Base-by-base conservation (phyloP, 1,140 invertebrate genomes). In the Drosophila rhopaloa region DNA sequence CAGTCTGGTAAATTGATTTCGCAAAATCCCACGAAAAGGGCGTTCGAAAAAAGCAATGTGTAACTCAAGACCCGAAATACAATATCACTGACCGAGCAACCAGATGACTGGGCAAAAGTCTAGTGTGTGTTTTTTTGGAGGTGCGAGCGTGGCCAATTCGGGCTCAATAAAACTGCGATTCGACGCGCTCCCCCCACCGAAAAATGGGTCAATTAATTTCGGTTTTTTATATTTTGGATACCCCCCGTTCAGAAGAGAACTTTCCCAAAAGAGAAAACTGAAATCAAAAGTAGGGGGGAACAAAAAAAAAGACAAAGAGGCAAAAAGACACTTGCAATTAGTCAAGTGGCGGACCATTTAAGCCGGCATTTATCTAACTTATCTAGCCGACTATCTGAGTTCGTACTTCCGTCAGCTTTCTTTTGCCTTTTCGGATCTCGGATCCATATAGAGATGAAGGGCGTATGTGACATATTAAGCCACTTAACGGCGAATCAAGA, bases 371-470 rank as follows among this genome's bases (percentile, higher is more conserved):
- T 73, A 73, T 54, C 41, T 48, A 62, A 43, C 56, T 59, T 79
- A 83, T 83, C 63, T 80, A 67, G 44, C 43, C 29, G 47, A 50
- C 41, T 66, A 72, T 60, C 48, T 74, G 51, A 16, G 54, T 50
- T 61, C 59, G 77, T 71, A 76, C 83, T 85, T 85, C 82, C 82
- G 82, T 24, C 54, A 88, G 81, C 82, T 85, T 86, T 85, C 81
- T 51, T 67, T 40, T 47, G 40, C 24, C 8, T 32, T 56, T 24
- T n/a, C 56, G 13, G 47, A 55, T 40, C 14, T 29, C 29, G 57
- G 27, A 47, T 54, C 62, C 80, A 75, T 65, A 66, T 65, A 55
- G 47, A 60, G 35, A 47, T 44, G 58, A 53, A 57, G 46, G 40
- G 44, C 61, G 54, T 73, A 61, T 68, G 43, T 48, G 71, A 66